Evolutionary conservation across 2,113 vertebrate genomes (phyloP), one percentile per base, ranked within the genome.

Genomic region (Coryphaenoides rupestris): DNA sequence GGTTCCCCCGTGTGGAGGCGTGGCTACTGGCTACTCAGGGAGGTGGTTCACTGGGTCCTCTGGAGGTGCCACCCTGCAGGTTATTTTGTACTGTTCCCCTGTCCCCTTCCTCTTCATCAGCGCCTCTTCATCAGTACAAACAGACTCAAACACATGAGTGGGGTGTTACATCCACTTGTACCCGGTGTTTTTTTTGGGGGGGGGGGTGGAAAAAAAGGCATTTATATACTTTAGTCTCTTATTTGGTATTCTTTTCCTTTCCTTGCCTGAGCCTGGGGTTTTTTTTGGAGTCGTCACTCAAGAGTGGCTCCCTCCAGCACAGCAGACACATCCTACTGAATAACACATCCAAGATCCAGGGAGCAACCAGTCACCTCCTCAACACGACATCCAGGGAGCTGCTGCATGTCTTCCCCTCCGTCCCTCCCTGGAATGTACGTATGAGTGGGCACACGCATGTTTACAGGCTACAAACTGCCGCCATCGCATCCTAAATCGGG

Each of bases 11-110:
- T 40, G 33, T 40, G 47, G 47, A 50, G 47, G n/a, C 0, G 65
- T 67, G 67, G 78, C 77, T 40, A 40, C 33, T 67, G 67, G 78
- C 77, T 40, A 40, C 33, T 85, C 82, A 76, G 82, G 77, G 81
- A 74, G 56, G 72, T 46, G 28, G n/a, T n/a, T n/a, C 3, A 16
- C 58, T 1, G 21, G 66, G 69, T 69, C 60, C 56, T 62, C 55
- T 23, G 63, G 77, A 73, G 58, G 24, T 21, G 16, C 55, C 17
- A 26, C 56, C 17, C 22, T 19, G 22, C 24, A 16, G 47, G 47
- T 19, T 26, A 59, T 65, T 69, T 65, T 69, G 13, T n/a, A n/a
- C 33, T 69, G 70, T 80, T 71, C 40, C 63, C 24, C n/a, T 33
- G 55, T 50, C n/a, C n/a, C 47, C 47, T n/a, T 5, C 47, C 2